These are phyloP conservation scores for Pseudonaja textilis DNA, from an alignment of 2,113 vertebrate species.

Conservation along the genomic window DNA sequence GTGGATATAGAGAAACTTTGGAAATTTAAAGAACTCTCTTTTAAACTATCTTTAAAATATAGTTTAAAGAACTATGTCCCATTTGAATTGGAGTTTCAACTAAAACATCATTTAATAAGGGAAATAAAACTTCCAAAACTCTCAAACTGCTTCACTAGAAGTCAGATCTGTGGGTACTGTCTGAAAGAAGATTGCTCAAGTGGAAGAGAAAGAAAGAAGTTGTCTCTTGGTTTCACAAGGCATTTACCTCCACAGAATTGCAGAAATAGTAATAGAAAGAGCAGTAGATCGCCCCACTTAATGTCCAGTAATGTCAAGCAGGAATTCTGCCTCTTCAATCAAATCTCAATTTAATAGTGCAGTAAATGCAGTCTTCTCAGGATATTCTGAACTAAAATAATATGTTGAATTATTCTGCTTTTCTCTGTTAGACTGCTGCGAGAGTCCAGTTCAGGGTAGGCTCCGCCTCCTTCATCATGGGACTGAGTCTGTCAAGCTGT, in stretches of 20 bases:
- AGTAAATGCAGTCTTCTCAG: not conserved
- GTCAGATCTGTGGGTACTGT: not conserved
- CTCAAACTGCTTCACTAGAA: not conserved
- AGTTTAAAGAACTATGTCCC: not conserved
- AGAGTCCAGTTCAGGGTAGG: too few relatives aligned
- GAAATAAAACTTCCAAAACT: not conserved
- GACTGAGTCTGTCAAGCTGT: too few relatives aligned
- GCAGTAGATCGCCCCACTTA: not conserved
- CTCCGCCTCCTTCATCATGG: too few relatives aligned
- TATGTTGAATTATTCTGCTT: not conserved
- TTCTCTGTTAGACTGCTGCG: not conserved
- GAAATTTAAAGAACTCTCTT: not conserved
- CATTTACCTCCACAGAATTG: not conserved
- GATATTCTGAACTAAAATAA: not conserved
- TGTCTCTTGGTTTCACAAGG: not conserved
- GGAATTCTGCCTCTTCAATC: not conserved
- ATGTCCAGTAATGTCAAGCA: not conserved
- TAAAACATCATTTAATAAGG: not conserved
- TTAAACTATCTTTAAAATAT: too few relatives aligned
- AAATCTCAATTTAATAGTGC: not conserved
- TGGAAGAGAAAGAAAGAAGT: not conserved
- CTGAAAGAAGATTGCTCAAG: not conserved
- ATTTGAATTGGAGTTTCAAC: not conserved
- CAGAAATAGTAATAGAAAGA: not conserved
- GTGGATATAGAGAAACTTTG: not conserved